Evolutionary conservation across 1,140 invertebrate genomes (phyloP), one percentile per base, ranked within the genome.

Genomic region (Micrasema longulum): DNA sequence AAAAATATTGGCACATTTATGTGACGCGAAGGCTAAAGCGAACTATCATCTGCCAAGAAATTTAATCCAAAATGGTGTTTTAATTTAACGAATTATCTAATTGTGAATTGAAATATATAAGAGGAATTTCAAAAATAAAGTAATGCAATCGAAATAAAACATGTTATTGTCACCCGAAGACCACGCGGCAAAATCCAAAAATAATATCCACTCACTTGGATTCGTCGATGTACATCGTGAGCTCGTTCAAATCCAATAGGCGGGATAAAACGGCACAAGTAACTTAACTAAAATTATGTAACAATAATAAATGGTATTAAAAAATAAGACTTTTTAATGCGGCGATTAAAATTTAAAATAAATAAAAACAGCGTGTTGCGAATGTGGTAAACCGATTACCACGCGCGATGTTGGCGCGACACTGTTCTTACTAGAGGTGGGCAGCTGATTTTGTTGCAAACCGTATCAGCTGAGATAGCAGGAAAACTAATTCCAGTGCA

Each of bases 221-320:
- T 18, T 52, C 65, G 65, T 67, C 65, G 12, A 67, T 9, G 31
- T 67, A 67, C 65, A 67, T 67, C 47, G 36, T 52, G 26, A 12
- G 12, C 36, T 48, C 47, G 47, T 22, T 20, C 47, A 48, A 48
- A 31, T 31, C 26, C 26, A 7, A 31, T 31, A 31, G 26, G 7
- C 2, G 26, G 26, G 26, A 31, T 31, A 4, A 31, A 31, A 20
- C 43, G n/a, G 18, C 43, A 45, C 47, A 11, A 11, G 10, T 0
- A 48, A 48, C 11, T 48, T 48, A 48, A 48, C 7, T 18, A 22
- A 10, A 22, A 18, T 10, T 6, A 48, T 18, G 20, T 48, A 48
- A 45, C 0, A 6, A 12, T 11, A 48, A 18, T 48, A 48, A 48
- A 48, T 18, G 14, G 6, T 16, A 14, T 48, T 5, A 48, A 3